Percentiles rank a stretch among this genome's conserved stretches.
Evolutionary conservation across 2,797 vertebrate species (phyloP).

Genomic region (Enteromius unitaeniatus): DNA sequence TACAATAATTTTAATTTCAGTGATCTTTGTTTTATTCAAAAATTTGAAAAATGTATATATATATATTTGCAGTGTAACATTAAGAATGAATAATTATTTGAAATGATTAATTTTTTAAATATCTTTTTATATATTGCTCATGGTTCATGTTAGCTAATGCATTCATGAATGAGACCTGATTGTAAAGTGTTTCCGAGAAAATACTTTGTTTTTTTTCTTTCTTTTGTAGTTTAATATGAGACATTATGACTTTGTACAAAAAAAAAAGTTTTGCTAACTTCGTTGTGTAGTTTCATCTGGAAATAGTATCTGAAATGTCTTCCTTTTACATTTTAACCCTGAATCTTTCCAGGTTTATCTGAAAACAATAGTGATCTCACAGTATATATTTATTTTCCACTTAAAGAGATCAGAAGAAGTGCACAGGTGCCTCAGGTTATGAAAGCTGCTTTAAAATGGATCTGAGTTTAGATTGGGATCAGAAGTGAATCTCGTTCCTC

Average conservation of each 20-base stretch:
- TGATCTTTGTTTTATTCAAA: too few species aligned
- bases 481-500: conserved; percentile 12
- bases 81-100: not conserved
- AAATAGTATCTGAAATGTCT: not conserved
- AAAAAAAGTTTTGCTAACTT: not conserved
- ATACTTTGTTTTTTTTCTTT: not conserved
- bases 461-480: not conserved
- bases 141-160: conserved; percentile 13
- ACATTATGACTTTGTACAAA: not conserved
- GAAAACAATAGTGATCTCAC: not conserved
- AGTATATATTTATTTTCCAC: not conserved
- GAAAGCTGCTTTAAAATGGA: conserved; percentile 28
- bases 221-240: not conserved
- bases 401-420: not conserved
- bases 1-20: not conserved
- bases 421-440: conserved; percentile 66
- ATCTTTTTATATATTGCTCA: not conserved
- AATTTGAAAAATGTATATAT: too few species aligned
- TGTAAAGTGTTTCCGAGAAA: not conserved
- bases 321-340: not conserved
- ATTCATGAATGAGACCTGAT: not conserved
- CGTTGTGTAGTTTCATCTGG: not conserved
- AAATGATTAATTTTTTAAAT: too few species aligned
- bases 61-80: not conserved
- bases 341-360: not conserved